Base-by-base conservation (phyloP, 2,797 vertebrate genomes). In the Rhabdophis nuchalis region DNA sequence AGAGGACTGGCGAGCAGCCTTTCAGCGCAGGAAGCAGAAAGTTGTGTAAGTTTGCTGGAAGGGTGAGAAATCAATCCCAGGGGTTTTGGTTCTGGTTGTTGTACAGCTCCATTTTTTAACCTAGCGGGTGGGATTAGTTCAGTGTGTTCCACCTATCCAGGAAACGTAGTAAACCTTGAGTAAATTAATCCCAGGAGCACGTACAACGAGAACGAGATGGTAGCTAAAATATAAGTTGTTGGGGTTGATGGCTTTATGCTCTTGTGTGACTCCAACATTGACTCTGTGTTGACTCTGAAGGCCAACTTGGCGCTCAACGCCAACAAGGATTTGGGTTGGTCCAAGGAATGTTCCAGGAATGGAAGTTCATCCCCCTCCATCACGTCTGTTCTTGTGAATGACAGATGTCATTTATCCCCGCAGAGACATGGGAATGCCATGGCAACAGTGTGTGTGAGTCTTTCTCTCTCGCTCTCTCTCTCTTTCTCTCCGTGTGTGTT, bases 401-500 rank as follows among this genome's bases (percentile, higher is more conserved):
- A 92, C 91, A 91, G 50, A 90, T 95, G 92, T 94, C 88, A 68
- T 91, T 90, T 50, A 92, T 64, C 32, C 93, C 93, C 90, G 72
- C 87, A 46, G 57, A 94, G 93, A 93, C 1, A 92, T 94, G 95
- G 61, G 98, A 98, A 98, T 98, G 98, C 97, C 98, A 98, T 98
- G 97, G 97, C 96, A 97, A 98, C 97, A 57, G 10, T 54, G 20
- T 56, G 20, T 56, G 4, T 57, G 13, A 23, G 2, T 53, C 23
- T 14, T 4, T 20, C 5, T 54, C 20, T 87, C 1, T 57, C 6
- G 7, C 27, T 18, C 46, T 20, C 13, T 54, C 53, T 54, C 53
- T 53, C 1, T 53, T 9, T 53, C 52, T 58, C 1, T 57, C 4
- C 25, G 20, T 20, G 0, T 68, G 5, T 77, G 20, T 77, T 23